Conservation (phyloP, 2,797 vertebrate species). For the Mus minutoides region DNA sequence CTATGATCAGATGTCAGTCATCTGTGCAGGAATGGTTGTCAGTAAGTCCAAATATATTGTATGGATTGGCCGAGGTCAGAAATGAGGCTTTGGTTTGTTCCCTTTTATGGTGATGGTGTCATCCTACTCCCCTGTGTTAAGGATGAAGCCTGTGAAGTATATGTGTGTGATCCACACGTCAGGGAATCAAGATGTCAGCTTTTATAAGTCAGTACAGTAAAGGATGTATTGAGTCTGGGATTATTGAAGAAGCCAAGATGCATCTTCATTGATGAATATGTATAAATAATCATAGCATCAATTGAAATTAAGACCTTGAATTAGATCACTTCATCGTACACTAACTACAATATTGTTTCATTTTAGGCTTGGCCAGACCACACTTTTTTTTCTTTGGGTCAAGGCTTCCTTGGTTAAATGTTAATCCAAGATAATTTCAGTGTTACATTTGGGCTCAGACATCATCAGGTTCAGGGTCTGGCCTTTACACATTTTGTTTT, state of each 20-base stretch:
- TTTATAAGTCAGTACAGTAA: too few species aligned
- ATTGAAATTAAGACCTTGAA: too few species aligned
- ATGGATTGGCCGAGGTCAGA: not conserved
- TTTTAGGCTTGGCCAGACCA: not conserved
- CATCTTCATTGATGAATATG: too few species aligned
- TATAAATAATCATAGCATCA: too few species aligned
- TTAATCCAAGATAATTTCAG: not conserved
- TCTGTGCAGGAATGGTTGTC: not conserved
- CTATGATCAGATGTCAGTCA: not conserved
- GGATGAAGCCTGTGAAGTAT: too few species aligned
- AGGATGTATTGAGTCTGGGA: too few species aligned
- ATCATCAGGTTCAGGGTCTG: not conserved
- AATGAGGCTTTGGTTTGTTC: not conserved
- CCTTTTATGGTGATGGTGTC: not conserved
- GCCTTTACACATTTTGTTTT: not conserved
- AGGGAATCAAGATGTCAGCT: too few species aligned
- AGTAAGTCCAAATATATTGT: not conserved
- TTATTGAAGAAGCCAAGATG: too few species aligned
- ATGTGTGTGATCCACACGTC: too few species aligned
- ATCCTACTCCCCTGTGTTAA: too few species aligned
- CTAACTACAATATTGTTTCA: not conserved
- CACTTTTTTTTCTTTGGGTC: not conserved
- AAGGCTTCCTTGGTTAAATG: not conserved
- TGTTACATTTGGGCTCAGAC: not conserved
- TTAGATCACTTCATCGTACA: not conserved